phyloP scores from a whole-genome alignment of 2,113 vertebrate genomes.

The Eptesicus fuscus region DNA sequence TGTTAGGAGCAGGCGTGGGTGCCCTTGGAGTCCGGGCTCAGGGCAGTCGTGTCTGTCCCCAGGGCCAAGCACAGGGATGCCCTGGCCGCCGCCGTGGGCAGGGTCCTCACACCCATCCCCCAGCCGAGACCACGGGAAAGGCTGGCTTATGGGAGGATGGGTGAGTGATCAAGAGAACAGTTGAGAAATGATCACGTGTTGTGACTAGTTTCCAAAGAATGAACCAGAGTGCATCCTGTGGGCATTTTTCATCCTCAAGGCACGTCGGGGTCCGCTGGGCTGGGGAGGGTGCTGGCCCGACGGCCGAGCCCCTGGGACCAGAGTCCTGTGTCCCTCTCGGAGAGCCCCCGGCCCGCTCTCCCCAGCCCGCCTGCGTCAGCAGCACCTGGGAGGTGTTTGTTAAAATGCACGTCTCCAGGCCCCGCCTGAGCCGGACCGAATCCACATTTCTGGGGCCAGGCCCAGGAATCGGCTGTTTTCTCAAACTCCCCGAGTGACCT shows the following conservation, averaged over 20 bases:
- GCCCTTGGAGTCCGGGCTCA: background rate
- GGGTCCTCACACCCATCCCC: background rate
- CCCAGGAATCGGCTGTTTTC: background rate
- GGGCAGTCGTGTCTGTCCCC: background rate
- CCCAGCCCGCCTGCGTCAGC: background rate
- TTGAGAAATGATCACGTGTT: background rate
- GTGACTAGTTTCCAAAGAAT: background rate
- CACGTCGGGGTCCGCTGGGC: no score
- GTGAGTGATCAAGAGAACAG: background rate
- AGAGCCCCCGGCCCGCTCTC: background rate
- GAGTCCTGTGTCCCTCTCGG: background rate
- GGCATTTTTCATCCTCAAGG: background rate
- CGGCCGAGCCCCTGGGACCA: background rate
- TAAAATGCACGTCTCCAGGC: background rate
- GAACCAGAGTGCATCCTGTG: accelerated
- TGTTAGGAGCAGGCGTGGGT: background rate
- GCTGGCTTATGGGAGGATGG: background rate
- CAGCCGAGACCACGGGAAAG: background rate
- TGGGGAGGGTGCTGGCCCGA: background rate
- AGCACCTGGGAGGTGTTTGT: background rate
- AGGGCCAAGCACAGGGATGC: background rate
- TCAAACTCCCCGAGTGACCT: background rate
- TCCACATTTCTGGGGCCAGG: background rate
- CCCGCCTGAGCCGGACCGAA: background rate
- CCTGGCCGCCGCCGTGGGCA: background rate